These are phyloP conservation scores for Balearica regulorum DNA, from an alignment of 2,797 vertebrate genomes.

Conservation along the genomic window DNA sequence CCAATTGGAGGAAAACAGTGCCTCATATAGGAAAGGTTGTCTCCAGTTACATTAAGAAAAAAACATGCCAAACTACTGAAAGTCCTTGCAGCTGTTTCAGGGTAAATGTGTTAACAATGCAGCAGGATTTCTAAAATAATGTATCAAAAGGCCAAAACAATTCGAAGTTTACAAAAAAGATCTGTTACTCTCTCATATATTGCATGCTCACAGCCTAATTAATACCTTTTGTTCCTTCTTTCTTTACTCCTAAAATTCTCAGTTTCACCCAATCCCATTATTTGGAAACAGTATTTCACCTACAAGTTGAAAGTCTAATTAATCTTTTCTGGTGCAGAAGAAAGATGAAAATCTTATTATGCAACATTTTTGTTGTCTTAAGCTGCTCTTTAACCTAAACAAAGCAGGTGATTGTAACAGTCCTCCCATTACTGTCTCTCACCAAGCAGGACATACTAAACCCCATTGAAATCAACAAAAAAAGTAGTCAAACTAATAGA, in stretches of 20 bases:
- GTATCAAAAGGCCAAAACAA: slow-evolving; percentile 4
- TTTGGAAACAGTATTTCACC: neutral
- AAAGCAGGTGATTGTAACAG: neutral
- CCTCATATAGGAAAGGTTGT: slow-evolving; percentile 71
- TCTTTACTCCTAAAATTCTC: neutral
- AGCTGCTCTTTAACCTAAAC: neutral
- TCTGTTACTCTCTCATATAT: neutral
- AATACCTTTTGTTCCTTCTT: neutral
- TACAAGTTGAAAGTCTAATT: neutral
- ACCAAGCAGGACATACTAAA: neutral
- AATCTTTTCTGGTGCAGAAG: neutral
- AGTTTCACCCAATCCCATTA: neutral
- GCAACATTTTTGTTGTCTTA: neutral
- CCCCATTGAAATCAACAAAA: neutral
- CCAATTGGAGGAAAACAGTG: slow-evolving; percentile 66
- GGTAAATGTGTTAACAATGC: slow-evolving; percentile 12
- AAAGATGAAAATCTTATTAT: neutral
- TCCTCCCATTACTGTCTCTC: neutral
- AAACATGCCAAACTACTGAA: slow-evolving; percentile 49
- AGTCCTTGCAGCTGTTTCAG: slow-evolving; percentile 34
- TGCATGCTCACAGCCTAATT: neutral
- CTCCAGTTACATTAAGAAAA: slow-evolving; percentile 57
- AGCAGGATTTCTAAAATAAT: slow-evolving; percentile 16
- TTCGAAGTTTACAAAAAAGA: neutral
- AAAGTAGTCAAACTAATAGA: neutral